These are phyloP conservation scores for Alviniconcha strummeri DNA, from an alignment of 2,888 invertebrate genomes.

Conservation along the genomic window DNA sequence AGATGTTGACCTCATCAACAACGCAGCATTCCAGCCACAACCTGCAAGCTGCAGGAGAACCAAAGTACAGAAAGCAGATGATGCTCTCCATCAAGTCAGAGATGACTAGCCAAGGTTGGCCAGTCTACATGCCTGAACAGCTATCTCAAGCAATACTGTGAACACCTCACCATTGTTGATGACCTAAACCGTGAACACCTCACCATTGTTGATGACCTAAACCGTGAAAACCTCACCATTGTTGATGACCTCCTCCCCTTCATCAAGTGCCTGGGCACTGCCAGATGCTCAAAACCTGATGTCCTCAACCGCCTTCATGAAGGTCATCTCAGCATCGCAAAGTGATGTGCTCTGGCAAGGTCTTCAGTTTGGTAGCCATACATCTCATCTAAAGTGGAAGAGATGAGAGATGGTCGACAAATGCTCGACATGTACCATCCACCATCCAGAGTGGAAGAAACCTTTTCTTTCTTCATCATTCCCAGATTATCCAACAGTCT, in stretches of 20 bases:
- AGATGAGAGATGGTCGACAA: constrained; percentile 3
- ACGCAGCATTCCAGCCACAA: neutral
- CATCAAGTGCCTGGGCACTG: constrained; percentile 17
- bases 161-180: neutral
- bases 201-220: neutral
- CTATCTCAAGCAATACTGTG: neutral
- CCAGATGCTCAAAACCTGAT: neutral
- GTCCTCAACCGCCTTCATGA: neutral
- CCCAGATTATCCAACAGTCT: too few species aligned
- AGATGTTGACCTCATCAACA: neutral
- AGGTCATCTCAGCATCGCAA: constrained; percentile 7
- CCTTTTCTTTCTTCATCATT: too few species aligned
- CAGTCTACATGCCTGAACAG: constrained; percentile 18
- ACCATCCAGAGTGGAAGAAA: too few species aligned
- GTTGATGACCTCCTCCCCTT: constrained; percentile 13
- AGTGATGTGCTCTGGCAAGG: neutral
- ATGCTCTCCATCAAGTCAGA: neutral
- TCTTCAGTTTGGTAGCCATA: constrained; percentile 2
- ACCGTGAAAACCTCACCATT: too few species aligned
- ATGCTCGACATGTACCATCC: neutral
- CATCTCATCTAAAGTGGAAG: neutral
- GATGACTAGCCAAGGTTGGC: constrained; percentile 6
- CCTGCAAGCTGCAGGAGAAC: neutral
- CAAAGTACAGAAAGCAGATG: neutral
- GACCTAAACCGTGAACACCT: constrained; percentile 14